Conservation (phyloP, 2,797 vertebrate species). For the Avahi laniger region DNA sequence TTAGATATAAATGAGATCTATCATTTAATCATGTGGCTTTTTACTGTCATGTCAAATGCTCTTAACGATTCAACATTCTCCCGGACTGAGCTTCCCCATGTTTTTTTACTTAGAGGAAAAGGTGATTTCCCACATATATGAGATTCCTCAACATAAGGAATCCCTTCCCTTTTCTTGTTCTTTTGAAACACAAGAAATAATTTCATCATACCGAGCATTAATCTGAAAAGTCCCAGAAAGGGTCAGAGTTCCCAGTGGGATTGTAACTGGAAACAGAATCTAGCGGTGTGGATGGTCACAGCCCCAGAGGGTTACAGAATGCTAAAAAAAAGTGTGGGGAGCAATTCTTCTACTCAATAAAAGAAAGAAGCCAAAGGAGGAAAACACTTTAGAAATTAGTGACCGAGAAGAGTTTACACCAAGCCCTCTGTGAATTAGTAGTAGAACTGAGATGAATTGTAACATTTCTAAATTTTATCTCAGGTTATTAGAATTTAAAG, state of each 20-base stretch:
- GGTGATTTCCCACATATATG: background rate
- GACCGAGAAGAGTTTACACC: background rate
- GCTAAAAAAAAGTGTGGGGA: background rate
- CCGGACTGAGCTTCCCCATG: background rate
- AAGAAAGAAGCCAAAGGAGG: background rate
- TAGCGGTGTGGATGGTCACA: background rate
- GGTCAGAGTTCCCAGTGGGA: background rate
- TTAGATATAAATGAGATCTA: background rate
- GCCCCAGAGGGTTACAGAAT: background rate
- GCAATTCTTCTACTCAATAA: background rate
- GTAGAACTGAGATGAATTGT: background rate
- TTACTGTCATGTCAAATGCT: background rate
- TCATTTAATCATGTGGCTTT: background rate
- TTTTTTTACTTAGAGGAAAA: background rate
- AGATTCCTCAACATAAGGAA: background rate
- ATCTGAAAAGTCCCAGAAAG: background rate
- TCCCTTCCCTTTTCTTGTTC: background rate
- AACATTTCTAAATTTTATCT: background rate
- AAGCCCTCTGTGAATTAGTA: background rate
- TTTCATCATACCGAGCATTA: background rate
- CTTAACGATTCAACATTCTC: background rate
- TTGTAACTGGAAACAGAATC: background rate
- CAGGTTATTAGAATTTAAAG: background rate
- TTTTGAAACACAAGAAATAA: background rate
- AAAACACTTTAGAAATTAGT: background rate